Evolutionary conservation across 2,797 vertebrate genomes (phyloP), one percentile per base, ranked within the genome.

Genomic region (Falco naumanni): DNA sequence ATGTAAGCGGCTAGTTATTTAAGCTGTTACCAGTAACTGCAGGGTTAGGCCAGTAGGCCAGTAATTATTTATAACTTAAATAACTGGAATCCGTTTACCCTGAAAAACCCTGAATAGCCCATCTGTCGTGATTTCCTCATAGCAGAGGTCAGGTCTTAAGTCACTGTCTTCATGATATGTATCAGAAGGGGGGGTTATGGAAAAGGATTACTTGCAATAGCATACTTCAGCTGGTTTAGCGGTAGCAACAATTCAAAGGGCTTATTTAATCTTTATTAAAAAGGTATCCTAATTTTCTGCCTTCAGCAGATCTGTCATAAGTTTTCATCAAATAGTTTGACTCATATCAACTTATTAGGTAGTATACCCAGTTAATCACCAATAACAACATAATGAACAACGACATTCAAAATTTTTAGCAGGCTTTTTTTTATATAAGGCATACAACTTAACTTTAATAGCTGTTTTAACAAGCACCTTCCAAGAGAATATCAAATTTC

Each of bases 11-110:
- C 64, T 26, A 54, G 74, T 79, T 93, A 95, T 92, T 95, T 93
- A 97, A 89, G 56, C 63, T 79, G 75, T 63, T 87, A 86, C 18
- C 56, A 83, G 43, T 57, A 84, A 43, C 75, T 63, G 48, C 59
- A 89, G 57, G 61, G 71, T 85, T 93, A 95, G 84, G 83, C 18
- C 65, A 90, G 78, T 92, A 88, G 85, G 89, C 33, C 75, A 92
- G 21, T 84, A 93, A 95, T 90, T 96, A 95, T 80, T 91, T 87
- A 61, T 97, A 96, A 93, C 86, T 89, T 89, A 95, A 95, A 89
- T 59, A 86, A 87, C 50, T 3, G 2, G 70, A 91, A 97, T 96
- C 93, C 18, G 6, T 96, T 97, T 94, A 96, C 60, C 95, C 76
- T 78, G 53, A 66, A 88, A 94, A 96, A 64, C 37, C 61, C 79